Conservation (phyloP, 2,888 invertebrate genomes). For the Ornithoptera alexandrae region DNA sequence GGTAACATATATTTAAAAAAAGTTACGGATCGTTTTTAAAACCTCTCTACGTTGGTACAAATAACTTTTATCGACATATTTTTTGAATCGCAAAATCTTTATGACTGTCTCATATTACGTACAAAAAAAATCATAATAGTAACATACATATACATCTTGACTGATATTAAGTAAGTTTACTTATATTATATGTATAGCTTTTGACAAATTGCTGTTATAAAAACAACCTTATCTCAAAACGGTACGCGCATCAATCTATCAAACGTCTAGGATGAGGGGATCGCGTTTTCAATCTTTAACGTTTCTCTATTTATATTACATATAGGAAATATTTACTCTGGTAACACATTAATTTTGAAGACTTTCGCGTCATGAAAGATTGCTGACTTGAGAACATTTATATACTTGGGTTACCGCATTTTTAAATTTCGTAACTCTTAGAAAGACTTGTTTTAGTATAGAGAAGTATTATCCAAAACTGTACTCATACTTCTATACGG, state of each 20-base stretch:
- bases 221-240: constrained; percentile 17
- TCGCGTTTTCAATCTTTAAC: constrained; percentile 8
- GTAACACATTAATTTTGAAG: background rate
- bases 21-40: too few species aligned
- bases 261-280: constrained; percentile 16
- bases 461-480: too few species aligned
- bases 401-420: too few species aligned
- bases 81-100: too few species aligned
- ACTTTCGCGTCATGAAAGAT: background rate
- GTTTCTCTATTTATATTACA: background rate
- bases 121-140: background rate
- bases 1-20: too few species aligned
- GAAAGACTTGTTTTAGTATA: too few species aligned
- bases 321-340: background rate
- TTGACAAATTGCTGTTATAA: constrained; percentile 24
- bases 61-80: too few species aligned
- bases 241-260: constrained; percentile 23
- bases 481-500: too few species aligned
- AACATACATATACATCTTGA: background rate
- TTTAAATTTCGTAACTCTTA: too few species aligned
- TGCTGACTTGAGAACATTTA: too few species aligned
- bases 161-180: constrained; percentile 10
- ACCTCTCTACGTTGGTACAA: too few species aligned
- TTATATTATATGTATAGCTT: constrained; percentile 9
- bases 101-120: too few species aligned